phyloP scores from a whole-genome alignment of 2,888 invertebrate genomes.

The Sinohyriopsis cumingii region DNA sequence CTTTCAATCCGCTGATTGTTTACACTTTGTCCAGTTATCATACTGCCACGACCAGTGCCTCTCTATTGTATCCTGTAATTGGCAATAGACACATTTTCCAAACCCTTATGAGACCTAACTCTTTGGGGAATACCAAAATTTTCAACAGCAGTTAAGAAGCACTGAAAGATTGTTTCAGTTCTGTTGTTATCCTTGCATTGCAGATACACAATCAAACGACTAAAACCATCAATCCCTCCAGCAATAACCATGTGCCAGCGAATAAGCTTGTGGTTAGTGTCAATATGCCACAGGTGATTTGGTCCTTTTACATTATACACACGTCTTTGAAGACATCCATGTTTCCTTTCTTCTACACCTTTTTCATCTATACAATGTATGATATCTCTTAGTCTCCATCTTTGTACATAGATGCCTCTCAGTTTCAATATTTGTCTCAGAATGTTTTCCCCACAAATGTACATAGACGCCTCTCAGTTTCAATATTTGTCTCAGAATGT shows the following conservation, averaged over 20 bases:
- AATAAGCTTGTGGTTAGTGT: slow-evolving; percentile 32
- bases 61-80: slow-evolving; percentile 14
- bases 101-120: slow-evolving; percentile 20
- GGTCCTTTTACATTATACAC: background rate
- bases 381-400: too few species aligned
- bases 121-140: slow-evolving; percentile 16
- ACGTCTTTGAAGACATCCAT: too few species aligned
- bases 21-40: slow-evolving; percentile 19
- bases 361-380: too few species aligned
- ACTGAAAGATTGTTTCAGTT: slow-evolving; percentile 20
- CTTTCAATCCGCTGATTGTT: slow-evolving; percentile 29
- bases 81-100: slow-evolving; percentile 23
- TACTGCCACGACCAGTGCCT: slow-evolving; percentile 5
- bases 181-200: slow-evolving; percentile 22
- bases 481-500: too few species aligned
- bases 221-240: slow-evolving; percentile 32
- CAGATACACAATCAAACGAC: slow-evolving; percentile 20
- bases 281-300: slow-evolving; percentile 32
- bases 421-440: too few species aligned
- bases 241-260: slow-evolving; percentile 25
- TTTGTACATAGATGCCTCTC: too few species aligned
- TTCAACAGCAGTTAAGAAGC: slow-evolving; percentile 11
- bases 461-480: too few species aligned
- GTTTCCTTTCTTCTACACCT: too few species aligned
- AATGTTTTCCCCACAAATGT: too few species aligned